These are phyloP conservation scores for Drosophila incognita DNA, from an alignment of 2,888 invertebrate species.

Conservation along the genomic window DNA sequence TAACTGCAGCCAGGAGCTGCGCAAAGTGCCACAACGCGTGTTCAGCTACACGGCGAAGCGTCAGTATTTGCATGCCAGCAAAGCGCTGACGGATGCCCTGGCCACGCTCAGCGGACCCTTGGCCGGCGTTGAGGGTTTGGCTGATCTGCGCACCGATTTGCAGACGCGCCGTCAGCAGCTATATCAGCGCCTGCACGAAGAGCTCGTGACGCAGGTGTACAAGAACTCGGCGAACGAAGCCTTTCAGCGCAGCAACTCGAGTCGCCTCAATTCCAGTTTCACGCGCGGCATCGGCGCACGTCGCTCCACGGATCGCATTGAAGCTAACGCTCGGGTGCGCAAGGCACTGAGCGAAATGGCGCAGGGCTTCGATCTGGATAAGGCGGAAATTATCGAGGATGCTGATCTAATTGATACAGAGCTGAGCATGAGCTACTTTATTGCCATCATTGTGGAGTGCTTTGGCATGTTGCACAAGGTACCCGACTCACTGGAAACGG, in stretches of 20 bases:
- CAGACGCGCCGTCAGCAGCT: conserved; percentile 87
- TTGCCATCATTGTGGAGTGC: conserved; percentile 93
- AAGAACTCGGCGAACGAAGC: conserved; percentile 87
- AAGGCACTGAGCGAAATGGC: conserved; percentile 87
- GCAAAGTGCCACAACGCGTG: conserved; percentile 90
- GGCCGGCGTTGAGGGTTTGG: conserved; percentile 92
- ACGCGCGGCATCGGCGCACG: conserved; percentile 87
- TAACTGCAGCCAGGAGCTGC: conserved; percentile 88
- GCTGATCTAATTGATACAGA: conserved; percentile 87
- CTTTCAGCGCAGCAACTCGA: conserved; percentile 88
- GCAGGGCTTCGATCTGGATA: conserved; percentile 84
- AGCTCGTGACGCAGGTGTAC: conserved; percentile 90
- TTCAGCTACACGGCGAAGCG: conserved; percentile 89
- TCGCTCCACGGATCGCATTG: conserved; percentile 87
- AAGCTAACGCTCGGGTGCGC: conserved; percentile 86
- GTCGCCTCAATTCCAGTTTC: conserved; percentile 87
- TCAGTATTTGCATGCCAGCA: conserved; percentile 94
- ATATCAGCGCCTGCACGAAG: conserved; percentile 89
- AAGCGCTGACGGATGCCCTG: conserved; percentile 90
- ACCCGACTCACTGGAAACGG: conserved; percentile 93
- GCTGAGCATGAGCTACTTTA: conserved; percentile 88
- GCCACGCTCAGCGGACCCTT: conserved; percentile 90
- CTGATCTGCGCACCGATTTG: conserved; percentile 91
- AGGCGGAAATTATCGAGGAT: conserved; percentile 87
- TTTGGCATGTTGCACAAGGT: conserved; percentile 93